These are phyloP conservation scores for Spodoptera littoralis DNA, from an alignment of 2,888 invertebrate species.

Conservation along the genomic window DNA sequence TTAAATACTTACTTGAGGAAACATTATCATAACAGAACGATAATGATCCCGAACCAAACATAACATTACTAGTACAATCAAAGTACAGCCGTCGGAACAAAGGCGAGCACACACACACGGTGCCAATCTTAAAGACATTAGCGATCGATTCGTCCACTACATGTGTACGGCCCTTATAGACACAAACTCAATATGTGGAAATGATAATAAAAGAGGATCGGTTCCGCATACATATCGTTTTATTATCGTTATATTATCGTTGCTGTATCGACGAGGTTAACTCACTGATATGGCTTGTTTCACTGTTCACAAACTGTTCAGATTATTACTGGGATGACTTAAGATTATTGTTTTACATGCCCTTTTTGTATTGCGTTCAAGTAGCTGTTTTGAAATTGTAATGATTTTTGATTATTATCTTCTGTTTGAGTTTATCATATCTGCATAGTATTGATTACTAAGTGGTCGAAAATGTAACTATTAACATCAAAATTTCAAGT, in stretches of 20 bases:
- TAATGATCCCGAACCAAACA: neutral
- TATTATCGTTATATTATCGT: conserved; percentile 78
- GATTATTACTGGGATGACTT: conserved; percentile 5
- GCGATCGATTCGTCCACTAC: conserved; percentile 55
- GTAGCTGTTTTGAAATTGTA: neutral
- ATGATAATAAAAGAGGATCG: conserved; percentile 85
- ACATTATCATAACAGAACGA: neutral
- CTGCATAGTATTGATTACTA: too few relatives aligned
- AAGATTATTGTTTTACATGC: neutral
- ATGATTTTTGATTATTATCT: too few relatives aligned
- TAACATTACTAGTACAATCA: neutral
- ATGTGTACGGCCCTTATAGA: conserved; percentile 65
- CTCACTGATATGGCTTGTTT: conserved; percentile 35
- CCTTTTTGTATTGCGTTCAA: neutral
- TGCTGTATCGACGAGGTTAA: conserved; percentile 60
- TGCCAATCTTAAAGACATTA: conserved; percentile 57
- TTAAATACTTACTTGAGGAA: too few relatives aligned
- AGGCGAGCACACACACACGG: conserved; percentile 40
- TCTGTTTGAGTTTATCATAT: too few relatives aligned
- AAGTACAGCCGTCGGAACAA: conserved; percentile 3
- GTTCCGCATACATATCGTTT: conserved; percentile 80
- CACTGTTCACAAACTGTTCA: conserved; percentile 11
- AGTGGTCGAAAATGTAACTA: too few relatives aligned
- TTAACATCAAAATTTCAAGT: too few relatives aligned
- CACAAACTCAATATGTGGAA: conserved; percentile 87